Conservation (phyloP, 2,888 invertebrate genomes). For the Hipparchia semele region DNA sequence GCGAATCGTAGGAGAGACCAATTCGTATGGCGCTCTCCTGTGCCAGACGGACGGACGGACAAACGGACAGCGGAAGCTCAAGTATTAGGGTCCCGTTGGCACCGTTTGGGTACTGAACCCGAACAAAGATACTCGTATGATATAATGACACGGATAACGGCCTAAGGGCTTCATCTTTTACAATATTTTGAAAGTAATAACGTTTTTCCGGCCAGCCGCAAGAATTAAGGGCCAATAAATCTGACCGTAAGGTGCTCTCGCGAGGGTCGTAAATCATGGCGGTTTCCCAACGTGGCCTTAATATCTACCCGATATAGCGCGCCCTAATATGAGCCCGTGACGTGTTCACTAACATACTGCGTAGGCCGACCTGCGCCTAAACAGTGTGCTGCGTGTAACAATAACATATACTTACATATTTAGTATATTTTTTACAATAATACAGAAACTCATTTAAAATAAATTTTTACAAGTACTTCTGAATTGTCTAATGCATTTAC, state of each 20-base stretch:
- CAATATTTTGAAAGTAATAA: constrained; percentile 14
- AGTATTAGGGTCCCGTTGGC: no score
- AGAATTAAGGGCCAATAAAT: constrained; percentile 25
- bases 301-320: constrained; percentile 13
- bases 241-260: constrained; percentile 25
- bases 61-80: no score
- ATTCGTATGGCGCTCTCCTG: no score
- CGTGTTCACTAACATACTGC: neutral
- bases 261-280: constrained; percentile 16
- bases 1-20: no score
- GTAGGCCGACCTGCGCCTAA: neutral
- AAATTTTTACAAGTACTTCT: no score
- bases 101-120: no score
- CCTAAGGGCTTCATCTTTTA: constrained; percentile 8
- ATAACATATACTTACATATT: no score
- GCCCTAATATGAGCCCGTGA: neutral
- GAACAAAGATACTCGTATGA: neutral
- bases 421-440: no score
- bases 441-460: no score
- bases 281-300: constrained; percentile 2
- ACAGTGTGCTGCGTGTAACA: no score
- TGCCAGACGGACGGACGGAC: no score
- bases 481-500: no score
- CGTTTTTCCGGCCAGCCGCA: constrained; percentile 8
- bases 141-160: neutral